These are phyloP conservation scores for Enteromius unitaeniatus DNA, from an alignment of 2,797 vertebrate genomes.

Conservation along the genomic window DNA sequence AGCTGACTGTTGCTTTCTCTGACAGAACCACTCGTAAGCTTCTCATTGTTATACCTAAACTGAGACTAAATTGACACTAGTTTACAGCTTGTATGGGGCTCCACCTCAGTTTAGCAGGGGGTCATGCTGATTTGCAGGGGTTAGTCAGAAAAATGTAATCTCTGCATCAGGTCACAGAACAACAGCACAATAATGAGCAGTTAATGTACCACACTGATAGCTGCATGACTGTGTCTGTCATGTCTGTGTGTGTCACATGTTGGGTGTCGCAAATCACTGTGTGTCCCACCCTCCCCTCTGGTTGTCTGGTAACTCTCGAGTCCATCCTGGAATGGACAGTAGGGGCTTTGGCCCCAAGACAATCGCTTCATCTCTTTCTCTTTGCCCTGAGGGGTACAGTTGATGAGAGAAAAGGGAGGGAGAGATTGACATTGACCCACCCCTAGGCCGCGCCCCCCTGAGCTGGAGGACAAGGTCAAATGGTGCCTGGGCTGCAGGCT, in stretches of 20 bases:
- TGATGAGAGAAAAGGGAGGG: slow-evolving; percentile 53
- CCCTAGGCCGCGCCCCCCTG: slow-evolving; percentile 42
- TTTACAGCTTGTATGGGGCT: neutral
- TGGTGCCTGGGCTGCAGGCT: slow-evolving; percentile 76
- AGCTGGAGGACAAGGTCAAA: slow-evolving; percentile 72
- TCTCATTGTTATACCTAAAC: neutral
- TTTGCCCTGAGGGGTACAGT: slow-evolving; percentile 55
- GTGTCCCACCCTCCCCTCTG: slow-evolving; percentile 57
- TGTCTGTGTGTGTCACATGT: slow-evolving; percentile 62
- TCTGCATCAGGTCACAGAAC: slow-evolving; percentile 5
- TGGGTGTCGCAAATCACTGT: slow-evolving; percentile 59
- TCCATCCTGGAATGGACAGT: slow-evolving; percentile 44
- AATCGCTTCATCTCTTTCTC: slow-evolving; percentile 58
- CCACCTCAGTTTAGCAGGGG: neutral
- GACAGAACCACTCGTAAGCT: neutral
- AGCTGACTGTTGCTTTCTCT: neutral
- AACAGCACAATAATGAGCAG: neutral
- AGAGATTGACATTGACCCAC: slow-evolving; percentile 61
- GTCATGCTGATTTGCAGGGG: neutral
- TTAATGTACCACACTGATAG: slow-evolving; percentile 51
- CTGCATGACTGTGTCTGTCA: slow-evolving; percentile 71
- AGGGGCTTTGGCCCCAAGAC: slow-evolving; percentile 35
- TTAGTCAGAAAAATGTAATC: neutral
- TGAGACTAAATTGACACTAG: neutral
- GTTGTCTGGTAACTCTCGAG: slow-evolving; percentile 64